These are phyloP conservation scores for Clistopyga incitator DNA, from an alignment of 2,888 invertebrate species.

Conservation along the genomic window DNA sequence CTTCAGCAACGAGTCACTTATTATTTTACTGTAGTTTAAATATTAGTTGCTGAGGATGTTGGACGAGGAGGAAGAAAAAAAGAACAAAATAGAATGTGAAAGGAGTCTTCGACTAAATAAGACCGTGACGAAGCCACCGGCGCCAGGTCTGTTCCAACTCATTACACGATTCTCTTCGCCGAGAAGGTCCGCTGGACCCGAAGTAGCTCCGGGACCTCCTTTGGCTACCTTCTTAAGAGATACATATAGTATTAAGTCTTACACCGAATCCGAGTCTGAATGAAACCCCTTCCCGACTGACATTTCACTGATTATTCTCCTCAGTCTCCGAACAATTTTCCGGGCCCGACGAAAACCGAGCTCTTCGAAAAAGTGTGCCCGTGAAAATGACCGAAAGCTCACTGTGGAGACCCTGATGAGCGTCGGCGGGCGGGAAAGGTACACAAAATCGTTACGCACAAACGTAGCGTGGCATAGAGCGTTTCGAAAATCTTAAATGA, in stretches of 20 bases:
- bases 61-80: conserved; percentile 59
- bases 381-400: conserved; percentile 42
- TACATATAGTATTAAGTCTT: not conserved
- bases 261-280: conserved; percentile 17
- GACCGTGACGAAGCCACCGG: conserved; percentile 80
- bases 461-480: conserved; percentile 63
- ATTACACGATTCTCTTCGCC: conserved; percentile 81
- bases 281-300: not conserved
- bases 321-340: not conserved
- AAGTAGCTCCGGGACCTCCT: conserved; percentile 28
- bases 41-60: conserved; percentile 17
- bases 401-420: conserved; percentile 63
- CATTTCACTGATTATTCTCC: conserved; percentile 28
- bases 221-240: conserved; percentile 23
- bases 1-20: conserved; percentile 8
- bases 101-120: conserved; percentile 74
- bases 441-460: conserved; percentile 66
- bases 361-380: conserved; percentile 14
- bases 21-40: conserved; percentile 26
- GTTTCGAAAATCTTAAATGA: conserved; percentile 68
- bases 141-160: conserved; percentile 80
- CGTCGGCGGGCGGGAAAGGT: conserved; percentile 54
- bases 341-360: not conserved
- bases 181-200: conserved; percentile 67
- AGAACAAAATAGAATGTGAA: conserved; percentile 68